These are phyloP conservation scores for Melanerpes formicivorus DNA, from an alignment of 2,113 vertebrate species.

Conservation along the genomic window DNA sequence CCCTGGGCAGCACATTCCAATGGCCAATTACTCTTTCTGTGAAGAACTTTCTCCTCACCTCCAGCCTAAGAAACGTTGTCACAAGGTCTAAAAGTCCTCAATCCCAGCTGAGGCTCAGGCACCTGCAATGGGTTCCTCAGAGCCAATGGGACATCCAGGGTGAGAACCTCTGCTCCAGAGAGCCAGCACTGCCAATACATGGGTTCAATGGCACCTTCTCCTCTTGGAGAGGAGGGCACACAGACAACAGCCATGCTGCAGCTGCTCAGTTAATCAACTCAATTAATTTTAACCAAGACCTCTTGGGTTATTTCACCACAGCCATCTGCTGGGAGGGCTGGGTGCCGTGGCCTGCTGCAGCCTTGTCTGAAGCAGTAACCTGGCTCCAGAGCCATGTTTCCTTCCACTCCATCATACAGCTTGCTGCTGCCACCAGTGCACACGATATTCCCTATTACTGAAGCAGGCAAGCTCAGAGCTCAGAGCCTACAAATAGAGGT, in stretches of 20 bases:
- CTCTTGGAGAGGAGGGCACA: not conserved
- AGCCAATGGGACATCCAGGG: fast-evolving
- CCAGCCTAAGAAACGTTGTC: not conserved
- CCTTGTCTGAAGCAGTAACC: not conserved
- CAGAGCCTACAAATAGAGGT: fast-evolving
- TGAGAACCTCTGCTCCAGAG: not conserved
- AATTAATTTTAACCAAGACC: conserved; percentile 28
- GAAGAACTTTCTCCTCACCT: no score
- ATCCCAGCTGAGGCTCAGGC: not conserved
- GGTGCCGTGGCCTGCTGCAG: fast-evolving
- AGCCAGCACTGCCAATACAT: not conserved
- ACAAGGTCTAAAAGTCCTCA: not conserved
- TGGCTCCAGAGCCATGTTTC: not conserved
- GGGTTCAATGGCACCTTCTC: not conserved
- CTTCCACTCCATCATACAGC: not conserved
- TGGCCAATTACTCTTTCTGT: no score
- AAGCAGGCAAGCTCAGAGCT: not conserved
- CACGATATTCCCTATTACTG: not conserved
- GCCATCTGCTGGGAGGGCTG: not conserved
- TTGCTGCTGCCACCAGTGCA: conserved; percentile 5
- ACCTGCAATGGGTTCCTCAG: not conserved
- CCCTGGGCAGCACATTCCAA: no score
- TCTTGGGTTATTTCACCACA: not conserved
- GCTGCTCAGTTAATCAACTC: conserved; percentile 33
- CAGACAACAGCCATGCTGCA: not conserved